A percentile compares a stretch with the other conserved stretches of the same genome.
Conservation (phyloP, 2,888 invertebrate genomes). For the Melanchra persicariae region DNA sequence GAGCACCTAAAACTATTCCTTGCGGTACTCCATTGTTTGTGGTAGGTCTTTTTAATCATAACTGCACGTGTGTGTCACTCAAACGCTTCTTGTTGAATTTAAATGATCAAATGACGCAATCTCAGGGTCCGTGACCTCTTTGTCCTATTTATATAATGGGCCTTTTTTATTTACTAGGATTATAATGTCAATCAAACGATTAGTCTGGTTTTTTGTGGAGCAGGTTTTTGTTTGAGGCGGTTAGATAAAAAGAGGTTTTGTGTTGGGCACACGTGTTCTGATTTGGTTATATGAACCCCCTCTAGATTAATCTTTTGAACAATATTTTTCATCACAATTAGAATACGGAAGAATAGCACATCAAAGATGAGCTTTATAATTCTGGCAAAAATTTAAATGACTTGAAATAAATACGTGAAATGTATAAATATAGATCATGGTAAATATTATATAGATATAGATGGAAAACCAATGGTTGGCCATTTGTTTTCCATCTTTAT, state of each 20-base stretch:
- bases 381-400: background rate
- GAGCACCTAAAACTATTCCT: conserved; percentile 45
- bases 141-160: conserved; percentile 62
- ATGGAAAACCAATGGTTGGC: too few relatives aligned
- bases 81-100: conserved; percentile 59
- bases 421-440: too few relatives aligned
- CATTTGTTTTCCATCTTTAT: background rate
- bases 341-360: background rate
- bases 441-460: too few relatives aligned
- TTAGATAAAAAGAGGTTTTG: conserved; percentile 45
- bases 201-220: conserved; percentile 53
- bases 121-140: conserved; percentile 60
- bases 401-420: background rate
- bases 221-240: conserved; percentile 51
- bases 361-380: too few relatives aligned
- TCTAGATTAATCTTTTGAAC: background rate
- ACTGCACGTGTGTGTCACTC: conserved; percentile 63
- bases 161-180: conserved; percentile 57
- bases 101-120: conserved; percentile 60
- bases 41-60: conserved; percentile 56
- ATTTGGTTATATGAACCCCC: conserved; percentile 27
- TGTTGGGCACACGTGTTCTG: conserved; percentile 51
- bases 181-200: conserved; percentile 66
- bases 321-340: background rate
- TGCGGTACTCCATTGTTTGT: conserved; percentile 57